Evolutionary conservation across 2,888 invertebrate species (phyloP).

Genomic region (Parnassius glacialis): DNA sequence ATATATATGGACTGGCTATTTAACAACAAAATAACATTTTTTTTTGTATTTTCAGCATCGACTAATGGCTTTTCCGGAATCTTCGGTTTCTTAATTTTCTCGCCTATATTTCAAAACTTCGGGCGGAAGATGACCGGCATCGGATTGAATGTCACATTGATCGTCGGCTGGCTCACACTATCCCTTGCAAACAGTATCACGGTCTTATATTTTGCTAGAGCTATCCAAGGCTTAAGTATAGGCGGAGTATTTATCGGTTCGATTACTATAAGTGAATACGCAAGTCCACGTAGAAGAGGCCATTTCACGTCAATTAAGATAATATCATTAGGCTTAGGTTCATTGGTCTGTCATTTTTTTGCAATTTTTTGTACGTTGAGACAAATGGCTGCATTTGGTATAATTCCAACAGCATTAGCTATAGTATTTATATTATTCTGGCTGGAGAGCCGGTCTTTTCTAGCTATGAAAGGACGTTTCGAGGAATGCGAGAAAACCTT

Average conservation of each 20-base stretch:
- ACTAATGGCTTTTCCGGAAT: conserved; percentile 40
- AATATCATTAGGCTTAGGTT: conserved; percentile 33
- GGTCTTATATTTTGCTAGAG: conserved; percentile 37
- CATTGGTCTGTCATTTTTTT: conserved; percentile 40
- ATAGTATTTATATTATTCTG: conserved; percentile 39
- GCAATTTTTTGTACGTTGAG: conserved; percentile 40
- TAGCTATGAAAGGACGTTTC: conserved; percentile 44
- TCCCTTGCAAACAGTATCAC: conserved; percentile 34
- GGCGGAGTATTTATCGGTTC: conserved; percentile 39
- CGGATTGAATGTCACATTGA: conserved; percentile 24
- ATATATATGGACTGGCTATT: too few relatives aligned
- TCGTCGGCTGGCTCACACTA: conserved; percentile 41
- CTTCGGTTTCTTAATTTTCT: conserved; percentile 37
- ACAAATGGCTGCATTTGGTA: conserved; percentile 37
- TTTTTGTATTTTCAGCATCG: conserved; percentile 35
- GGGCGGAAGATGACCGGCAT: conserved; percentile 41
- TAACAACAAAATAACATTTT: too few relatives aligned
- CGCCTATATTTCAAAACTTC: conserved; percentile 39
- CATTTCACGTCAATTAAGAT: conserved; percentile 42
- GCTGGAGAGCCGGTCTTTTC: conserved; percentile 46
- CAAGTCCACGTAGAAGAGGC: conserved; percentile 40
- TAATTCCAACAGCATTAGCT: conserved; percentile 26
- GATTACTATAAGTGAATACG: conserved; percentile 42
- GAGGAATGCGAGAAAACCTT: conserved; percentile 41
- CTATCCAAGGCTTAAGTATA: conserved; percentile 39